Percentiles rank a stretch among this genome's conserved stretches.
Conservation (phyloP, 2,797 vertebrate genomes). For the Stomatorhinus walkeri region DNA sequence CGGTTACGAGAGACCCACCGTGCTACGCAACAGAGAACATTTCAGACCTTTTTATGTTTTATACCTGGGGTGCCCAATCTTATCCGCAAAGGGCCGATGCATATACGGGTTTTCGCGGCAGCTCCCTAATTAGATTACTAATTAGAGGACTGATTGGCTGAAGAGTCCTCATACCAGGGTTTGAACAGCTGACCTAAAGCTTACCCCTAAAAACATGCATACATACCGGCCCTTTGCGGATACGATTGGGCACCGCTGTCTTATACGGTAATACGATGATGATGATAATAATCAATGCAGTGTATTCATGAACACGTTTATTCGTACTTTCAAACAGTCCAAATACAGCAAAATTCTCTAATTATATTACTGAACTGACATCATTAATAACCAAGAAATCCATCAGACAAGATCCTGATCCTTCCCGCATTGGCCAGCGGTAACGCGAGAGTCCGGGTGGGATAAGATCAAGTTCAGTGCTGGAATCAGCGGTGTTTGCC, state of each 20-base stretch:
- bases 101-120: too few relatives aligned
- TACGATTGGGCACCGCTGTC: neutral
- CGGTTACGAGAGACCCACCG: neutral
- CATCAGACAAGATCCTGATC: neutral
- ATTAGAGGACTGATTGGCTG: too few relatives aligned
- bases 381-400: neutral
- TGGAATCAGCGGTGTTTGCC: conserved; percentile 72
- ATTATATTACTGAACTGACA: neutral
- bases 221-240: too few relatives aligned
- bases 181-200: too few relatives aligned
- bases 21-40: neutral
- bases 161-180: too few relatives aligned
- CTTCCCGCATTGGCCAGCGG: neutral
- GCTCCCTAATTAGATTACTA: too few relatives aligned
- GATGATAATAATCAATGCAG: neutral
- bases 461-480: neutral
- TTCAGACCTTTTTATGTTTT: neutral
- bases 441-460: neutral
- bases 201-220: too few relatives aligned
- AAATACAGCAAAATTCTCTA: neutral
- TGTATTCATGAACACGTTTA: conserved; percentile 4
- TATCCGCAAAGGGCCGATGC: too few relatives aligned
- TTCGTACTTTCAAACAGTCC: neutral
- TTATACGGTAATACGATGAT: neutral
- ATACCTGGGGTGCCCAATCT: too few relatives aligned